A percentile compares a stretch with the other conserved stretches of the same genome.
Conservation (phyloP, 1,140 invertebrate genomes). For the Rhagoletis zephyria region DNA sequence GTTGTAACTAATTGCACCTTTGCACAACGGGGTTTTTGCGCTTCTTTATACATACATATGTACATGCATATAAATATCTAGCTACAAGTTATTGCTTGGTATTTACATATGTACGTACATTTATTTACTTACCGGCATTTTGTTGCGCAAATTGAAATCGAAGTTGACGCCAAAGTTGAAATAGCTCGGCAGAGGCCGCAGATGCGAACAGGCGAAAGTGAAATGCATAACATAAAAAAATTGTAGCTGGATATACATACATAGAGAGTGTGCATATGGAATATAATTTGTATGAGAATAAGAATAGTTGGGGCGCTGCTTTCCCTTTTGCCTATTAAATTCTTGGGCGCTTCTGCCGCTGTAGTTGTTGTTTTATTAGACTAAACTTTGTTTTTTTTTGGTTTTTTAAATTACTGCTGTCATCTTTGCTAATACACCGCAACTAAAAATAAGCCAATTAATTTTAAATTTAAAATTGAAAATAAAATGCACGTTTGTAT, state of each 20-base stretch:
- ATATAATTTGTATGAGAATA: not conserved
- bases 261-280: not conserved
- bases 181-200: not conserved
- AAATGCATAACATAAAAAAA: not conserved
- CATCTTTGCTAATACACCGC: not conserved
- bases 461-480: not conserved
- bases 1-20: not conserved
- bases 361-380: not conserved
- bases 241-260: not conserved
- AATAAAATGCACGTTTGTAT: slow-evolving; percentile 38
- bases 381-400: not conserved
- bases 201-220: slow-evolving; percentile 3
- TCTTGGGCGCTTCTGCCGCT: not conserved
- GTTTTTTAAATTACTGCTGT: not conserved
- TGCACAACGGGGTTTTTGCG: slow-evolving; percentile 1
- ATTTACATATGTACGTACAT: slow-evolving; percentile 3
- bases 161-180: not conserved
- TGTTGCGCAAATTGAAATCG: slow-evolving; percentile 34
- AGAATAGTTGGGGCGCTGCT: not conserved
- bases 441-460: not conserved
- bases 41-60: not conserved
- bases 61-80: not conserved
- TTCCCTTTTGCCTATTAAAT: not conserved
- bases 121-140: slow-evolving; percentile 1
- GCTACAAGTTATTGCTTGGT: not conserved